Evolutionary conservation across 1,140 invertebrate species (phyloP).

Genomic region (Aethina tumida): DNA sequence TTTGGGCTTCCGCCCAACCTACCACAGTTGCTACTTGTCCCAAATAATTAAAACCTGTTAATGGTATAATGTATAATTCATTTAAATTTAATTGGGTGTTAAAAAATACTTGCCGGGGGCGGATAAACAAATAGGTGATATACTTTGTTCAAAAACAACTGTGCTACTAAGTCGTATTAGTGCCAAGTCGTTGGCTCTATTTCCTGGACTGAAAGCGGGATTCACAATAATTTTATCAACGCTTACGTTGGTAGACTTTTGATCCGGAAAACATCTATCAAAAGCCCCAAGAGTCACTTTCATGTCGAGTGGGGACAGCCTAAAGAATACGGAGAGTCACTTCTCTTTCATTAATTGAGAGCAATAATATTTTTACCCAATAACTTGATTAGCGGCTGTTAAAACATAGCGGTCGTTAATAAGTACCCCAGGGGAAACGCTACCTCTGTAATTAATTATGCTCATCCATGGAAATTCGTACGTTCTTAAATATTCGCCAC

Average conservation of each 20-base stretch:
- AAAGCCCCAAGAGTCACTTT: slow-evolving; percentile 44
- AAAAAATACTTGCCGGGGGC: slow-evolving; percentile 35
- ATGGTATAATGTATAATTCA: slow-evolving; percentile 4
- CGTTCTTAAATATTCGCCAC: slow-evolving; percentile 37
- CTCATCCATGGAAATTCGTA: slow-evolving; percentile 47
- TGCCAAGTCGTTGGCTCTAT: slow-evolving; percentile 47
- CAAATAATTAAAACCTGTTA: slow-evolving; percentile 38
- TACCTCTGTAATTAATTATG: slow-evolving; percentile 2
- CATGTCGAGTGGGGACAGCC: slow-evolving; percentile 35
- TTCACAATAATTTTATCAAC: slow-evolving; percentile 39
- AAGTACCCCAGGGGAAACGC: slow-evolving; percentile 36
- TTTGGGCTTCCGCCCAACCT: slow-evolving; percentile 41
- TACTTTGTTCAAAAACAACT: slow-evolving; percentile 41
- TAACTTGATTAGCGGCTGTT: slow-evolving; percentile 40
- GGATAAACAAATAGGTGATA: slow-evolving; percentile 50
- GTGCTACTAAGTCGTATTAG: slow-evolving; percentile 43
- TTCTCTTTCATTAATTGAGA: not conserved
- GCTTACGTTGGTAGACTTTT: slow-evolving; percentile 40
- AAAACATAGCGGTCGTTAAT: slow-evolving; percentile 48
- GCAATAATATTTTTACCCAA: slow-evolving; percentile 34
- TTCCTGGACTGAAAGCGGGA: slow-evolving; percentile 42
- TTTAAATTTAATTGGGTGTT: slow-evolving; percentile 3
- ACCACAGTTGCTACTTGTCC: slow-evolving; percentile 44
- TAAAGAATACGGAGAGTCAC: slow-evolving; percentile 18
- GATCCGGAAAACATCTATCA: slow-evolving; percentile 40